These are phyloP conservation scores for Lepilemur ruficaudatus DNA, from an alignment of 2,797 vertebrate genomes.

Conservation along the genomic window DNA sequence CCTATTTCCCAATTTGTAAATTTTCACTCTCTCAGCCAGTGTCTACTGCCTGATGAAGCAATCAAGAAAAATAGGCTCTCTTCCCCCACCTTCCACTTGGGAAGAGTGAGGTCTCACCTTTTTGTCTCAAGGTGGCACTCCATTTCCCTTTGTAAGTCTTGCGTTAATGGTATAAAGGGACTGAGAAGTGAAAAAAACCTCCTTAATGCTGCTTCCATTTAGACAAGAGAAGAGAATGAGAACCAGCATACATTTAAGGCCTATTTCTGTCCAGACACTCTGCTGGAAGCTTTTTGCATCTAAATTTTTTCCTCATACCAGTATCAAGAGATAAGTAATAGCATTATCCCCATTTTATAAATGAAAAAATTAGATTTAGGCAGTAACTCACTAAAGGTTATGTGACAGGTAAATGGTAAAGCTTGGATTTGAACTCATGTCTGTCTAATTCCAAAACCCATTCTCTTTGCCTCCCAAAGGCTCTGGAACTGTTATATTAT, in stretches of 20 bases:
- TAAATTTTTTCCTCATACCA: background rate
- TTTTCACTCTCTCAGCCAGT: background rate
- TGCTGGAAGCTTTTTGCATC: background rate
- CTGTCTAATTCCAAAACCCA: slow-evolving; percentile 24
- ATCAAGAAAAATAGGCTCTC: background rate
- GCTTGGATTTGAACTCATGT: background rate
- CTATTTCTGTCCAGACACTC: background rate
- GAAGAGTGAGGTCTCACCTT: background rate
- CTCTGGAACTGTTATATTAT: background rate
- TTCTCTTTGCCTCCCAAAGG: slow-evolving; percentile 4
- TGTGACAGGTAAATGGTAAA: background rate
- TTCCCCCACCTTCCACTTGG: background rate
- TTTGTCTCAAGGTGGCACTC: background rate
- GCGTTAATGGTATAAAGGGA: background rate
- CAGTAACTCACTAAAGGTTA: background rate
- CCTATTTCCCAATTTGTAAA: background rate
- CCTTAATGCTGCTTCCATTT: background rate
- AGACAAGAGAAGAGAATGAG: background rate
- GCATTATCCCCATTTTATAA: background rate
- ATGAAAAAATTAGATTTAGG: background rate
- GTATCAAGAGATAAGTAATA: background rate
- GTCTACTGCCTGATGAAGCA: background rate
- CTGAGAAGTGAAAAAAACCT: background rate
- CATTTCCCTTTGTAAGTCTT: background rate
- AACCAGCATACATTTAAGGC: background rate